phyloP scores from a whole-genome alignment of 2,888 invertebrate genomes.

The Eumacrocentrus americanus region DNA sequence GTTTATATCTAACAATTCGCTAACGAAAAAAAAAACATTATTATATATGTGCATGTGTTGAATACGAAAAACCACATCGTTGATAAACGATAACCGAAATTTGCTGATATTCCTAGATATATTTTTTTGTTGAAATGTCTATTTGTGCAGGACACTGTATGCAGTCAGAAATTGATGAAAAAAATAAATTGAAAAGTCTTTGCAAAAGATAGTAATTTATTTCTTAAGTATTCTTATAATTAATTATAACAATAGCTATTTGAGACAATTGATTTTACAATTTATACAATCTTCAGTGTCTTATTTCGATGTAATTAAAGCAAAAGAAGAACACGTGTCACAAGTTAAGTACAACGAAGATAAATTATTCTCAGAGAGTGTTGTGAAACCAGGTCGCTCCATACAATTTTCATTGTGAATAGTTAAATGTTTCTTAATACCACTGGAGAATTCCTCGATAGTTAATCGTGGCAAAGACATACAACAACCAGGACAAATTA shows the following conservation, averaged over 20 bases:
- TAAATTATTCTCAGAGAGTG: slow-evolving; percentile 45
- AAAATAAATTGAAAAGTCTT: slow-evolving; percentile 50
- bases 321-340: slow-evolving; percentile 47
- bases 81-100: slow-evolving; percentile 25
- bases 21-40: background rate
- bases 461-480: slow-evolving; percentile 42
- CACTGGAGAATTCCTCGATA: slow-evolving; percentile 43
- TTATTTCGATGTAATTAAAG: slow-evolving; percentile 37
- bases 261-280: background rate
- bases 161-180: slow-evolving; percentile 40
- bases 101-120: slow-evolving; percentile 34
- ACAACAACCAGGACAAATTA: slow-evolving; percentile 50
- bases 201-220: slow-evolving; percentile 33
- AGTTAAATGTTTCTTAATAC: slow-evolving; percentile 44
- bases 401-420: slow-evolving; percentile 46
- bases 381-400: slow-evolving; percentile 46
- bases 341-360: slow-evolving; percentile 49
- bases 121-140: slow-evolving; percentile 44
- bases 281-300: background rate
- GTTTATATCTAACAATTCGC: background rate
- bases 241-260: no score
- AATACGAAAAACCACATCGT: background rate
- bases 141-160: slow-evolving; percentile 47
- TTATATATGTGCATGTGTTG: background rate
- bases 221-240: no score